Evolutionary conservation across 1,140 invertebrate species (phyloP).

Genomic region (Agrypnia vestita): DNA sequence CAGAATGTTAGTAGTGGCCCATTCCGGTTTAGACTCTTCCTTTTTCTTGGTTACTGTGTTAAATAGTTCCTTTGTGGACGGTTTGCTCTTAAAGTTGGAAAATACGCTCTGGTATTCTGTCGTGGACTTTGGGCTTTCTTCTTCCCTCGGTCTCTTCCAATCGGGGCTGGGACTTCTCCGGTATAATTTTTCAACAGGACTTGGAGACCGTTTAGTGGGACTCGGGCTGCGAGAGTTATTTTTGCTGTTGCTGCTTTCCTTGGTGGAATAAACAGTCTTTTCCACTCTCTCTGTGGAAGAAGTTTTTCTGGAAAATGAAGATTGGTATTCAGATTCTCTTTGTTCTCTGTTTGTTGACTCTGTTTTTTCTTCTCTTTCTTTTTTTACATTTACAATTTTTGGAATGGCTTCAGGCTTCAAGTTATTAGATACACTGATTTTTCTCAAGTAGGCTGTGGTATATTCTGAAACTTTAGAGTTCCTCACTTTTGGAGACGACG

Average conservation of each 20-base stretch:
- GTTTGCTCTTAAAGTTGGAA: slow-evolving; percentile 57
- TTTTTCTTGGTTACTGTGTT: slow-evolving; percentile 46
- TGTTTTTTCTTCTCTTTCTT: slow-evolving; percentile 48
- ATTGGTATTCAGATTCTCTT: slow-evolving; percentile 38
- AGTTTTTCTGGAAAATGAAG: slow-evolving; percentile 47
- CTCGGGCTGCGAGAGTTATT: slow-evolving; percentile 63
- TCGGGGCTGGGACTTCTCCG: slow-evolving; percentile 65
- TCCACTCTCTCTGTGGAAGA: slow-evolving; percentile 52
- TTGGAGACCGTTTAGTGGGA: slow-evolving; percentile 62
- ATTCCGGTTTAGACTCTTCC: slow-evolving; percentile 72
- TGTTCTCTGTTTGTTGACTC: slow-evolving; percentile 29
- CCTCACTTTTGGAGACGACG: slow-evolving; percentile 39
- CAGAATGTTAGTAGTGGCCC: slow-evolving; percentile 74
- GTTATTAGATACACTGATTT: slow-evolving; percentile 64
- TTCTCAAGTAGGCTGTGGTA: slow-evolving; percentile 71
- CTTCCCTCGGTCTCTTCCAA: slow-evolving; percentile 58
- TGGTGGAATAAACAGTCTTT: slow-evolving; percentile 22
- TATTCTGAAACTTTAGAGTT: slow-evolving; percentile 68
- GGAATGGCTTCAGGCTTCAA: slow-evolving; percentile 58
- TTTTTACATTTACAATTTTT: slow-evolving; percentile 50
- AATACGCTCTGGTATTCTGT: slow-evolving; percentile 63
- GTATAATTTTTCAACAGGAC: slow-evolving; percentile 60
- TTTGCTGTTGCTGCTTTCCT: slow-evolving; percentile 46
- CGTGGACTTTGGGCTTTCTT: slow-evolving; percentile 61
- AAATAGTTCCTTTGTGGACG: slow-evolving; percentile 51